Percentiles rank a stretch among this genome's conserved stretches.
phyloP scores from a whole-genome alignment of 2,888 invertebrate species.

The Rambutsinella grinnellia region DNA sequence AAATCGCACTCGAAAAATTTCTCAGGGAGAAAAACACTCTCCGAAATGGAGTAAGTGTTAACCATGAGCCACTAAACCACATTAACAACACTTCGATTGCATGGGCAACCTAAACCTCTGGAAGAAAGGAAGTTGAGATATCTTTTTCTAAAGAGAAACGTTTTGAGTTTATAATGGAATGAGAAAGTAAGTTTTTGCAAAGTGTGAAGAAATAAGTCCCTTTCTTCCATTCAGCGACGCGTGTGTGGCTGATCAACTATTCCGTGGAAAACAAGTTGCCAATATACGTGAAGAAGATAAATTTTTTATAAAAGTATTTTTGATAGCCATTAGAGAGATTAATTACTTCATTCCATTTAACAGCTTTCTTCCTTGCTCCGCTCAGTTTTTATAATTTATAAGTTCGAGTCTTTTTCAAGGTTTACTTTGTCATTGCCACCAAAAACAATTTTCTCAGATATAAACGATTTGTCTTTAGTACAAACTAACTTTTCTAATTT shows the following conservation, averaged over 20 bases:
- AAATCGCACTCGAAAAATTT: constrained; percentile 65
- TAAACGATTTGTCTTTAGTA: background rate
- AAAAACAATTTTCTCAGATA: background rate
- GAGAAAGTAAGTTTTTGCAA: background rate
- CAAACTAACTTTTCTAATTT: background rate
- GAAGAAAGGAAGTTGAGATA: background rate
- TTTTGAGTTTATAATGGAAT: background rate
- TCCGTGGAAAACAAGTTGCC: background rate
- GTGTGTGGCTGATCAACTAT: background rate
- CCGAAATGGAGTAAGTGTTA: constrained; percentile 37
- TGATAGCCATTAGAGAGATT: constrained; percentile 34
- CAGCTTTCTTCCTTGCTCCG: background rate
- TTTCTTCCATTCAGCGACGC: background rate
- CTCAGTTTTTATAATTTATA: constrained; percentile 28
- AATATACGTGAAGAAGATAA: background rate
- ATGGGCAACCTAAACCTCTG: constrained; percentile 41
- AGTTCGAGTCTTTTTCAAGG: constrained; percentile 38
- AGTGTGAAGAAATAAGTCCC: background rate
- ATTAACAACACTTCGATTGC: constrained; percentile 35
- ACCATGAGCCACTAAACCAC: constrained; percentile 45
- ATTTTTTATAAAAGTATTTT: background rate
- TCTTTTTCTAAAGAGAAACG: too few relatives aligned
- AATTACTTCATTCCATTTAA: constrained; percentile 20
- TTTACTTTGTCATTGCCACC: constrained; percentile 41
- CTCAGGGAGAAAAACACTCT: constrained; percentile 53